Conservation (phyloP, 2,113 vertebrate genomes). For the Ramphastos sulfuratus region DNA sequence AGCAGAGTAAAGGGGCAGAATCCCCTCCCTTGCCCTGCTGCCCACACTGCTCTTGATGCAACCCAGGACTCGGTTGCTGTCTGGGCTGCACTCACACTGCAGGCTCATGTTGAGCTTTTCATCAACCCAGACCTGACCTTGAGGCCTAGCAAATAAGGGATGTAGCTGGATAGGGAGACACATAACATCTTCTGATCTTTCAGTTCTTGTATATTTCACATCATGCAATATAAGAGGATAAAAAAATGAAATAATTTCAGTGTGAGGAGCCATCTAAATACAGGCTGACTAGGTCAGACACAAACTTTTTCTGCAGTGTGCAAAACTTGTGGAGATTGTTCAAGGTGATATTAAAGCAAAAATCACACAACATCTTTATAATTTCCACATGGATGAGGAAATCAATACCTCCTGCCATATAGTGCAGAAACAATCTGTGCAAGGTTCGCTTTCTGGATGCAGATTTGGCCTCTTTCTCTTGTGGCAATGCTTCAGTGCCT, state of each 20-base stretch:
- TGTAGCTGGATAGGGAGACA: not conserved
- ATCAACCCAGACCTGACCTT: too few species aligned
- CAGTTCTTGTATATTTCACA: not conserved
- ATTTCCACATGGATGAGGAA: slow-evolving; percentile 39
- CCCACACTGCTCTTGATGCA: too few species aligned
- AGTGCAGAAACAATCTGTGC: slow-evolving; percentile 26
- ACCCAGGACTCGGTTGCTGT: too few species aligned
- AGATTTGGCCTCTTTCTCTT: slow-evolving; percentile 22
- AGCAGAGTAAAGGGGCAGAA: too few species aligned
- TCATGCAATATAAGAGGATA: not conserved
- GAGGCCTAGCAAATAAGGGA: not conserved
- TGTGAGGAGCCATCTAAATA: not conserved
- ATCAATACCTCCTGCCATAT: not conserved
- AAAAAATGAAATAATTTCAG: not conserved
- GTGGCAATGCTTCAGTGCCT: not conserved
- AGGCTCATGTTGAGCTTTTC: too few species aligned
- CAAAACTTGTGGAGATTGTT: not conserved
- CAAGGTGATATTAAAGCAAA: not conserved
- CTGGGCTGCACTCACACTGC: too few species aligned
- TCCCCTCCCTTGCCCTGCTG: too few species aligned
- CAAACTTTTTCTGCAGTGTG: not conserved
- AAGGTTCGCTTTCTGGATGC: not conserved
- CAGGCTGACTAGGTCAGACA: not conserved
- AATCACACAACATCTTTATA: not conserved
- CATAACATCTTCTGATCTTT: not conserved